Evolutionary conservation across 2,888 invertebrate genomes (phyloP).

Genomic region (Sarcophaga carnaria): DNA sequence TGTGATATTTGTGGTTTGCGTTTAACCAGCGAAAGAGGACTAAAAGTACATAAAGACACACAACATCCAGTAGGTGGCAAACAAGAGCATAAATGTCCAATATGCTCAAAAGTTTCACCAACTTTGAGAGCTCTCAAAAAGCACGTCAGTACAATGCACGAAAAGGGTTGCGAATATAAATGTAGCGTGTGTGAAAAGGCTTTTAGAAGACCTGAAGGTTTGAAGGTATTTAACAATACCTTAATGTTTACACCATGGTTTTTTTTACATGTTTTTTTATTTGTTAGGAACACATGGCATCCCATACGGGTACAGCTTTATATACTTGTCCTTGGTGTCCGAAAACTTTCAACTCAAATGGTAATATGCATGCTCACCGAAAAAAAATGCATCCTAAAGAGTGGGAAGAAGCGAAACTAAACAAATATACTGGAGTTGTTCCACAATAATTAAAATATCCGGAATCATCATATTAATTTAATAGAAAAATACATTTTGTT

Average conservation of each 20-base stretch:
- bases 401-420: constrained; percentile 68
- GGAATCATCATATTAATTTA: no score
- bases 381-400: constrained; percentile 80
- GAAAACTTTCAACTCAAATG: constrained; percentile 80
- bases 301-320: constrained; percentile 79
- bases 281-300: constrained; percentile 79
- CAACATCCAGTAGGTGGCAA: constrained; percentile 76
- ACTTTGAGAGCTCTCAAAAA: constrained; percentile 79
- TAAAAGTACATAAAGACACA: constrained; percentile 78
- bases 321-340: constrained; percentile 80
- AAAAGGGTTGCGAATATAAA: constrained; percentile 75
- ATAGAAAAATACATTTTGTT: no score
- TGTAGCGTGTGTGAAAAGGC: constrained; percentile 79
- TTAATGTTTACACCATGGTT: background rate
- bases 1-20: constrained; percentile 79
- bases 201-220: constrained; percentile 78
- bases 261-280: background rate
- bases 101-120: constrained; percentile 79
- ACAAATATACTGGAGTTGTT: constrained; percentile 39
- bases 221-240: constrained; percentile 29
- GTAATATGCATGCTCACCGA: constrained; percentile 80
- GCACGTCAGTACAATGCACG: constrained; percentile 79
- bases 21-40: constrained; percentile 76
- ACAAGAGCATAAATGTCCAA: constrained; percentile 75
- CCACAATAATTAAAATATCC: no score